phyloP scores from a whole-genome alignment of 2,888 invertebrate genomes.

The Ophion obscuratus region DNA sequence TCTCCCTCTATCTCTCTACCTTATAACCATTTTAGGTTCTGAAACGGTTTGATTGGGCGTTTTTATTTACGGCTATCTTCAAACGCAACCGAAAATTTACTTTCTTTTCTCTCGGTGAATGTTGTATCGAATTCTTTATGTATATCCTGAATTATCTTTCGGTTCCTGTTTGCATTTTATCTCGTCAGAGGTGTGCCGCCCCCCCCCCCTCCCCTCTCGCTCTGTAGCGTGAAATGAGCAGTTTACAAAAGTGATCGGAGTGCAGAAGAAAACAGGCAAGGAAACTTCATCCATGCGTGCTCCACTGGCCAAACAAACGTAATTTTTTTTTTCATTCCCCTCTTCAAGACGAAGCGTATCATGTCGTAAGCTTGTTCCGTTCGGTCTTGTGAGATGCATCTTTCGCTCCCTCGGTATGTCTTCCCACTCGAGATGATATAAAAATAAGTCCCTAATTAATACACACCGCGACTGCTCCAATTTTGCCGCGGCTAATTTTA shows the following conservation, averaged over 20 bases:
- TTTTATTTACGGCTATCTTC: slow-evolving; percentile 48
- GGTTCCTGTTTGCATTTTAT: slow-evolving; percentile 15
- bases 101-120: slow-evolving; percentile 42
- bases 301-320: slow-evolving; percentile 67
- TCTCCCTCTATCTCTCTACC: neutral
- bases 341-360: slow-evolving; percentile 58
- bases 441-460: slow-evolving; percentile 63
- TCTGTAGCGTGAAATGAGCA: slow-evolving; percentile 27
- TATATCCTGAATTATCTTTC: slow-evolving; percentile 35
- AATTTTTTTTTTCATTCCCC: slow-evolving; percentile 18
- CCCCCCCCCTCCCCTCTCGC: slow-evolving; percentile 43
- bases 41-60: slow-evolving; percentile 37
- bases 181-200: slow-evolving; percentile 55
- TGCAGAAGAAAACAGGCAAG: slow-evolving; percentile 43
- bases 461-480: slow-evolving; percentile 40
- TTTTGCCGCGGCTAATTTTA: slow-evolving; percentile 61
- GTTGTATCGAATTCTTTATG: slow-evolving; percentile 36
- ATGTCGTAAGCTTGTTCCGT: slow-evolving; percentile 38
- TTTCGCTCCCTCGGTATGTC: slow-evolving; percentile 1
- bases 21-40: slow-evolving; percentile 7
- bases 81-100: slow-evolving; percentile 36
- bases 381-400: slow-evolving; percentile 45
- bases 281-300: slow-evolving; percentile 68
- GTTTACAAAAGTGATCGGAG: slow-evolving; percentile 34
- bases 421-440: slow-evolving; percentile 42